Evolutionary conservation across 2,797 vertebrate species (phyloP).

Genomic region (Pipistrellus pipistrellus): DNA sequence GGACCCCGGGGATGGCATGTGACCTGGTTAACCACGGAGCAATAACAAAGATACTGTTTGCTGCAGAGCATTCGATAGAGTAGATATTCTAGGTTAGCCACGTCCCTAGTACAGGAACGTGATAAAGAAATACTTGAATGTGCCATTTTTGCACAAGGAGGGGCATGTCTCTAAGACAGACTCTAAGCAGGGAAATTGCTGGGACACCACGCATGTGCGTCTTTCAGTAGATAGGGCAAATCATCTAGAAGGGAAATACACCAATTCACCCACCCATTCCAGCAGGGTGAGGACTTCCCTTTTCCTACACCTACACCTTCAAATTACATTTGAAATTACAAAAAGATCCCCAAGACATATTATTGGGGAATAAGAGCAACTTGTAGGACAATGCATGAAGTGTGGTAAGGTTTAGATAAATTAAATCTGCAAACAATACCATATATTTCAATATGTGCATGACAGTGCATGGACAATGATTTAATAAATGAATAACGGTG

Average conservation of each 20-base stretch:
- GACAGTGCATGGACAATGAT: not conserved
- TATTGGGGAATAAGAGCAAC: not conserved
- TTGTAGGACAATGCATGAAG: not conserved
- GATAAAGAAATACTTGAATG: not conserved
- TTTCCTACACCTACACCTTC: not conserved
- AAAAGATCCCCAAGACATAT: not conserved
- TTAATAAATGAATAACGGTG: not conserved
- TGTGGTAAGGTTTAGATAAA: not conserved
- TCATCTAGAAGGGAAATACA: not conserved
- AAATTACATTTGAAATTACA: constrained; percentile 1
- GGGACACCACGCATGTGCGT: not conserved
- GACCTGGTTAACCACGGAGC: not conserved
- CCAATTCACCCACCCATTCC: not conserved
- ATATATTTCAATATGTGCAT: not conserved
- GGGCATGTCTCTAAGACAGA: not conserved
- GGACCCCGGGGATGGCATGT: not conserved
- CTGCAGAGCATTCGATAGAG: not conserved
- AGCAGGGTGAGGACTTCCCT: not conserved
- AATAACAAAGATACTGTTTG: not conserved
- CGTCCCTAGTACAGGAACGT: not conserved
- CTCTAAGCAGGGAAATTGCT: not conserved
- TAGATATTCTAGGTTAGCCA: not conserved
- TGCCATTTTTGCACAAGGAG: not conserved
- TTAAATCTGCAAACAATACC: not conserved
- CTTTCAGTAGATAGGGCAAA: not conserved